Conservation (phyloP, 1,140 invertebrate genomes). For the Drosophila biarmipes region DNA sequence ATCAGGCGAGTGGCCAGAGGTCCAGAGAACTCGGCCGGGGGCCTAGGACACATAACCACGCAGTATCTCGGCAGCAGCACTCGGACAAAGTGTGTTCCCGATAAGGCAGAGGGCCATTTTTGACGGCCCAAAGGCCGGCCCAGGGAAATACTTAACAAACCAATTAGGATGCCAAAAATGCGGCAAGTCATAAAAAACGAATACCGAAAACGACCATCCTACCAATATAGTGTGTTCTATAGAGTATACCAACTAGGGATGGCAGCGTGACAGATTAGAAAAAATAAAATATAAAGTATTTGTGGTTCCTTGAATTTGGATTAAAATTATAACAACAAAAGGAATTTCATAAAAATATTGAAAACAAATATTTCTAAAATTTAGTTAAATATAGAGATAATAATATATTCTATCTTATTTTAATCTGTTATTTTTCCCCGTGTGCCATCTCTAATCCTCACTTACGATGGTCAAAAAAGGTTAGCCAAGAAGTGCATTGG, state of each 20-base stretch:
- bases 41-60: slow-evolving; percentile 47
- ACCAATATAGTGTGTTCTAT: slow-evolving; percentile 69
- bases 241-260: slow-evolving; percentile 39
- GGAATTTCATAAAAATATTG: too few species aligned
- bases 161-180: slow-evolving; percentile 81
- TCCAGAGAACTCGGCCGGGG: slow-evolving; percentile 38
- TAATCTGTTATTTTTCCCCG: too few species aligned
- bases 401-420: not conserved
- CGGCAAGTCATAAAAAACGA: slow-evolving; percentile 69
- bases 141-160: slow-evolving; percentile 77
- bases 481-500: slow-evolving; percentile 34
- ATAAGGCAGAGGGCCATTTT: slow-evolving; percentile 65
- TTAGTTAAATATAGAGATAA: too few species aligned
- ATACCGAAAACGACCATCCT: slow-evolving; percentile 39
- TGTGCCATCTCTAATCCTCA: slow-evolving; percentile 17
- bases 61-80: slow-evolving; percentile 42
- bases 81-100: slow-evolving; percentile 73
- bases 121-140: slow-evolving; percentile 36
- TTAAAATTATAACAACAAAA: too few species aligned
- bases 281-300: too few species aligned
- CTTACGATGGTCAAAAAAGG: slow-evolving; percentile 31
- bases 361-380: too few species aligned
- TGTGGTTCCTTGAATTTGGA: too few species aligned
- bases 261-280: not conserved
- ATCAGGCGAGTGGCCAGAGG: slow-evolving; percentile 49